Conservation (phyloP, 2,113 vertebrate genomes). For the Pseudonaja textilis region DNA sequence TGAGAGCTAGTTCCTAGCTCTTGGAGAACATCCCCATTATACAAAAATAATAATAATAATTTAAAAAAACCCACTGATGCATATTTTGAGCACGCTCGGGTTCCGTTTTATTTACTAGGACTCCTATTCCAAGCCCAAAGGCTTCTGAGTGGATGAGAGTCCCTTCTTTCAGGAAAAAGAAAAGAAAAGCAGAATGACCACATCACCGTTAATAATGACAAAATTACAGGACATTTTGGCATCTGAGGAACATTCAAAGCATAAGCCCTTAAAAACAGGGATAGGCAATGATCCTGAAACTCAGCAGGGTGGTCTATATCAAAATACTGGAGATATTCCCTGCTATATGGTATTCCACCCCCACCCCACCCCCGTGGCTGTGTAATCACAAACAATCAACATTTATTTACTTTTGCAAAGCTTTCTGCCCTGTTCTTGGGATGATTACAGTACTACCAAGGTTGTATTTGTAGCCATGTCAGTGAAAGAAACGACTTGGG, state of each 20-base stretch:
- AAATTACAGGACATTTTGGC: background rate
- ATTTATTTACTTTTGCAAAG: background rate
- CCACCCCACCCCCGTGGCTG: background rate
- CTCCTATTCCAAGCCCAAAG: background rate
- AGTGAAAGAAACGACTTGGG: background rate
- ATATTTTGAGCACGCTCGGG: background rate
- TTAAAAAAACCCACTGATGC: background rate
- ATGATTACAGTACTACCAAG: background rate
- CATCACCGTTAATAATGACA: background rate
- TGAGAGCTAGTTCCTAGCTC: background rate
- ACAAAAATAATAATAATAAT: background rate
- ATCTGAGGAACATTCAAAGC: background rate
- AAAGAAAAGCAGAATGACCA: background rate
- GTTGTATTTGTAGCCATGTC: background rate
- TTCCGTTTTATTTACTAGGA: background rate
- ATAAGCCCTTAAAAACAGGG: background rate
- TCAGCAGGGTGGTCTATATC: background rate
- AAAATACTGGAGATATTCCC: background rate
- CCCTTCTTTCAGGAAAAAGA: background rate
- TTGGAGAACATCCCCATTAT: background rate
- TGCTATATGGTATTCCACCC: background rate
- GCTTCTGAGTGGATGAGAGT: background rate
- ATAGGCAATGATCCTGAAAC: background rate
- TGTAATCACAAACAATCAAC: background rate
- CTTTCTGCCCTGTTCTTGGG: background rate